Base-by-base conservation (phyloP, 1,140 invertebrate species). In the Acromyrmex charruanus region DNA sequence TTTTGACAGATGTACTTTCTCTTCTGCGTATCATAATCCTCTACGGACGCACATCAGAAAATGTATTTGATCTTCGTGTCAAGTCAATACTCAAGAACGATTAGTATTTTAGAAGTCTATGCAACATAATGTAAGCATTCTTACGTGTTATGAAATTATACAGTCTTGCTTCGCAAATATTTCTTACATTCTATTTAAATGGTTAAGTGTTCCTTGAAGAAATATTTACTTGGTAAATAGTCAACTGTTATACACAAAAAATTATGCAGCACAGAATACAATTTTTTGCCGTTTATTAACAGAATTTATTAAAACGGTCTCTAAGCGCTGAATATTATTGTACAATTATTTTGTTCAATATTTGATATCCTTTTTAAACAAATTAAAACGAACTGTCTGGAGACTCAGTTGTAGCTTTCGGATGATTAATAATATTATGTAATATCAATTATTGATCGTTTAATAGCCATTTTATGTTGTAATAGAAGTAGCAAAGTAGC, bases 161-260 rank as follows among this genome's bases (percentile, higher is more conserved):
- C 49, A 28, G 44, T 75, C 44, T 58, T 51, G 51, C 58, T 85
- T 77, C 25, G 71, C 59, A 88, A 89, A 88, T 85, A 89, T 88
- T 89, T 89, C 55, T 79, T 74, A 59, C 66, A 74, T 61, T 71
- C 59, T 85, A 35, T 89, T 88, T 75, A 88, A 89, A 88, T 66
- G 63, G 31, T 51, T 75, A 59, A 82, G 39, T 44, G 25, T 55
- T 44, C 7, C 16, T 21, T 28, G 66, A 28, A 44, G 72, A 85
- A 89, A 89, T 25, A 79, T 89, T 89, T 88, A 61, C 66, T 79
- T 58, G 66, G 25, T 44, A 79, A 88, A 89, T 59, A 89, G 16
- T 25, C 55, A 49, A 74, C 39, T 61, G 35, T 74, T 55, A 18
- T 16, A 49, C 25, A 21, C 39, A 39, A 72, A 82, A 82, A 59